These are phyloP conservation scores for Tipula lateralis DNA, from an alignment of 2,888 invertebrate genomes.

Conservation along the genomic window DNA sequence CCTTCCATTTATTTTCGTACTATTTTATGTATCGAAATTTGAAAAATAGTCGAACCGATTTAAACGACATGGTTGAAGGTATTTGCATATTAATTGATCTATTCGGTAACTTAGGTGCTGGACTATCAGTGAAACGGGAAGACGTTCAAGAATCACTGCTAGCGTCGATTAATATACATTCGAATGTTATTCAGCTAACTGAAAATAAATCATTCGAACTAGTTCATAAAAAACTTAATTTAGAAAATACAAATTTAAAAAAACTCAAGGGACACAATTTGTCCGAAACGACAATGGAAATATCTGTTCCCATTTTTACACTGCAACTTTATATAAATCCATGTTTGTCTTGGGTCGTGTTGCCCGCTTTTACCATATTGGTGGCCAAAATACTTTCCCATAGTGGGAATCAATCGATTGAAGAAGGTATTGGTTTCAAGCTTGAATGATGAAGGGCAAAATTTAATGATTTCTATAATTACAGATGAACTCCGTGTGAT, in stretches of 20 bases:
- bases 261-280: conserved; percentile 57
- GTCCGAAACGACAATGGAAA: conserved; percentile 60
- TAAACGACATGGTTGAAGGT: conserved; percentile 21
- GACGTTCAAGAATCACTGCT: conserved; percentile 51
- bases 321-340: conserved; percentile 74
- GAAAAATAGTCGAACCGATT: background rate
- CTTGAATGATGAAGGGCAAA: background rate
- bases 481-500: background rate
- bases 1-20: conserved; percentile 66
- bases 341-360: conserved; percentile 62
- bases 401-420: too few species aligned
- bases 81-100: conserved; percentile 41
- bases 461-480: background rate
- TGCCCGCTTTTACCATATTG: conserved; percentile 57
- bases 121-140: conserved; percentile 50
- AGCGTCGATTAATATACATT: conserved; percentile 58
- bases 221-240: conserved; percentile 38
- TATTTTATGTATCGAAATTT: conserved; percentile 43
- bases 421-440: too few species aligned
- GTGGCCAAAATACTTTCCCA: conserved; percentile 43
- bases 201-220: conserved; percentile 32
- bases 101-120: conserved; percentile 46
- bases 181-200: conserved; percentile 41
- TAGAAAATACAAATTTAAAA: conserved; percentile 47
- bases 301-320: conserved; percentile 65